Percentiles rank a stretch among this genome's conserved stretches.
phyloP scores from a whole-genome alignment of 2,113 vertebrate species.

The Pseudopipra pipra region DNA sequence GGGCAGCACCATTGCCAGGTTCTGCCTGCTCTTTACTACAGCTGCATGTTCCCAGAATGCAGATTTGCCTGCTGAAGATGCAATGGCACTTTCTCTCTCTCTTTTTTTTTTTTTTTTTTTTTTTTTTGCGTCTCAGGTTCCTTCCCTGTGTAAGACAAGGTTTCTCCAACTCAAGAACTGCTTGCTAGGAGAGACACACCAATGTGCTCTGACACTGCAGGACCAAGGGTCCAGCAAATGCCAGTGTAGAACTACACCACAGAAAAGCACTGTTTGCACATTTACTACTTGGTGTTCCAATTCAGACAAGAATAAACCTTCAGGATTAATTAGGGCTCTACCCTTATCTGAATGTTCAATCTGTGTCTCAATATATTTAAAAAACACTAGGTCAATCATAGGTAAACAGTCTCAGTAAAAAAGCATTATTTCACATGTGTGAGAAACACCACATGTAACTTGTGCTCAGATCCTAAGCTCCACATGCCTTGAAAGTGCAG shows the following conservation, averaged over 20 bases:
- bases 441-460: not conserved
- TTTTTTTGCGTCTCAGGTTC: not conserved
- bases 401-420: not conserved
- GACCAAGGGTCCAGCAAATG: not conserved
- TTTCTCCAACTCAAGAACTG: not conserved
- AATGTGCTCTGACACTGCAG: fast-evolving
- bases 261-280: fast-evolving
- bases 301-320: not conserved
- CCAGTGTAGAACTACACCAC: fast-evolving
- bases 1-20: not conserved
- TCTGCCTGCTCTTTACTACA: fast-evolving
- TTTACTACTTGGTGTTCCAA: not conserved
- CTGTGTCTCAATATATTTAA: not conserved
- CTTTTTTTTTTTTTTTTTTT: not conserved
- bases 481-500: not conserved
- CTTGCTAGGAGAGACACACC: not conserved
- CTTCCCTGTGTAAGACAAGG: fast-evolving
- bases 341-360: not conserved
- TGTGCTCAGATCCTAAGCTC: not conserved
- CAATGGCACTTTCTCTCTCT: not conserved
- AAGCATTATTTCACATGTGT: not conserved
- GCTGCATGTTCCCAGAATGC: not conserved
- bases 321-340: not conserved
- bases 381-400: not conserved
- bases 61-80: not conserved